Evolutionary conservation across 2,888 invertebrate genomes (phyloP), one percentile per base, ranked within the genome.

Genomic region (Stegophylla sp.): DNA sequence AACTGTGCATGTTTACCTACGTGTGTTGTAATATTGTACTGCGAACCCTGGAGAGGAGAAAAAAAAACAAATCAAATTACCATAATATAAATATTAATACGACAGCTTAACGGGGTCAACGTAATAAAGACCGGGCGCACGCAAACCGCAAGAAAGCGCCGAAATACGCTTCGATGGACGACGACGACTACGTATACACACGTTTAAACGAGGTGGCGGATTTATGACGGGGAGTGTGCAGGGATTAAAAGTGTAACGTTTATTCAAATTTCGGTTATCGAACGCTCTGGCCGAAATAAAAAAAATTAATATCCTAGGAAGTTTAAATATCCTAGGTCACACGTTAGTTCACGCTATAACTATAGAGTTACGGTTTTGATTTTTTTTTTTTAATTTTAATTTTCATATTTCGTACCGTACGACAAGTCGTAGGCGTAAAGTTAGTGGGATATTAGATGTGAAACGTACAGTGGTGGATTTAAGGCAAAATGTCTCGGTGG

Each of bases 71-170:
- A 12, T 41, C 1, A 56, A 77, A 77, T 69, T 77, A 77, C 67
- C 69, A 79, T 79, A 79, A 59, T 79, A 79, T 71, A 79, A 79
- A 79, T 79, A 79, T 79, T 79, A 79, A 71, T 71, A 71, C 79
- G 48, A 61, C 79, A 59, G 61, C 61, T 79, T 71, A 79, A 79
- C 51, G 69, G 61, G 79, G 79, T 79, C 77, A 69, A 69, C 20
- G 67, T 59, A 77, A 77, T 77, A 77, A 77, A 66, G 45, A 61
- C n/a, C 59, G 5, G 28, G 56, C 26, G 26, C 77, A 77, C 77
- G 77, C 77, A 26, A 77, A 48, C 67, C 26, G 3, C 45, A 56
- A 59, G 67, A 67, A 76, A 77, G 23, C 59, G 20, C 77, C 77
- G 26, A 77, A 77, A 67, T 61, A 73, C 45, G 23, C n/a, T 41